Evolutionary conservation across 1,140 invertebrate species (phyloP), one percentile per base, ranked within the genome.

Genomic region (Myzus persicae): DNA sequence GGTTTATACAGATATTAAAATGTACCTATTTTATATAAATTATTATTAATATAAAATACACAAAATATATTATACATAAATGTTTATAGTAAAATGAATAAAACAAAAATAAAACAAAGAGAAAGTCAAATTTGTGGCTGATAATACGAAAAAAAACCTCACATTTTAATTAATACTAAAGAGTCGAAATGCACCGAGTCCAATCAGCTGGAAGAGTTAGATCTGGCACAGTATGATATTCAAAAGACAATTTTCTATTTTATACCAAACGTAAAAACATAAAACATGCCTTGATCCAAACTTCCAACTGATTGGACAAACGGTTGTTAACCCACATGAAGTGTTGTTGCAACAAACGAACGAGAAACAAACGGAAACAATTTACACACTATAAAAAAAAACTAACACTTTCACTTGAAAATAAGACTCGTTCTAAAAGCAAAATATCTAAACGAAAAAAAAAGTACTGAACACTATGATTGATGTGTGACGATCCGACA

Each of bases 161-260:
- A 76, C 31, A 18, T 36, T 76, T 76, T 6, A 67, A 67, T 67
- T 67, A 76, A 76, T 76, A 76, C 59, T 40, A 85, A 44, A 85
- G 9, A 85, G 76, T 90, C 31, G 84, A 87, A 92, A 76, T 44
- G 0, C 1, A 76, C 93, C 67, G 36, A 87, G 76, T 85, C 94
- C 93, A 84, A 94, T 96, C 96, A 96, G 96, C 96, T 96, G 96
- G 96, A 96, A 96, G 96, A 96, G 96, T 96, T 96, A 96, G 96
- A 96, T 96, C 96, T 96, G 96, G 96, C 96, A 94, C 93, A 5
- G 51, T 40, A 31, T 42, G 22, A 94, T 81, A 93, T 54, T 44
- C 46, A 91, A 36, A 31, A 11, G 54, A 91, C 81, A 22, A 36
- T 91, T 91, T 91, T 44, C 26, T 76, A 91, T 91, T 91, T 81